Percentiles rank a stretch among this genome's conserved stretches.
Evolutionary conservation across 2,113 vertebrate species (phyloP).

Genomic region (Pagrus major): DNA sequence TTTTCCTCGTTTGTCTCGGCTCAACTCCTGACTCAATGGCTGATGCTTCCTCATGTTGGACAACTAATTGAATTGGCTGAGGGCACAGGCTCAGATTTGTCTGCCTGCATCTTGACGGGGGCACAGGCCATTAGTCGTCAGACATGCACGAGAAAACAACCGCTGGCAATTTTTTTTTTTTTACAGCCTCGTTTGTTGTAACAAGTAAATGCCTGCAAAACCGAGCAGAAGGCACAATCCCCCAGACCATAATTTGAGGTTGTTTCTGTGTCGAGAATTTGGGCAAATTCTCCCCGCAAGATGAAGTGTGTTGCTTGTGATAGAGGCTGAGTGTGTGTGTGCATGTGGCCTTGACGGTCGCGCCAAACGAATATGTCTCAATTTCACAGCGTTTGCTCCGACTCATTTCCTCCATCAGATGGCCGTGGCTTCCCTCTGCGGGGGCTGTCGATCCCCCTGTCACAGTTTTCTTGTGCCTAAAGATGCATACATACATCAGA

Average conservation of each 20-base stretch:
- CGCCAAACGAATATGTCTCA: constrained; percentile 28
- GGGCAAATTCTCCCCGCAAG: constrained; percentile 4
- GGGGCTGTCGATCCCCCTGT: not conserved
- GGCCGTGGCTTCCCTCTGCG: not conserved
- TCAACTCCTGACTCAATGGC: constrained; percentile 36
- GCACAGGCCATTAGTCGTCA: constrained; percentile 54
- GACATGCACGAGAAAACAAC: constrained; percentile 42
- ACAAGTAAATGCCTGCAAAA: constrained; percentile 54
- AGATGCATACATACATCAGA: constrained; percentile 34
- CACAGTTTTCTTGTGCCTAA: constrained; percentile 28
- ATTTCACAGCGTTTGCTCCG: constrained; percentile 22
- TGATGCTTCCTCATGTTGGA: constrained; percentile 34
- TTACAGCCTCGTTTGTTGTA: constrained; percentile 55
- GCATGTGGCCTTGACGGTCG: not conserved
- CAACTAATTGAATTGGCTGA: constrained; percentile 56
- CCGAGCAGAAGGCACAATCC: constrained; percentile 35
- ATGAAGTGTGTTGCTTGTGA: constrained; percentile 12
- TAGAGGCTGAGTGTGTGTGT: not conserved
- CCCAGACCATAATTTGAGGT: constrained; percentile 16
- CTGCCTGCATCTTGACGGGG: constrained; percentile 25
- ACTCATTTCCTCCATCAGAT: constrained; percentile 14
- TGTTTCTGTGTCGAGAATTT: constrained; percentile 35
- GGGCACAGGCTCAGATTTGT: constrained; percentile 50
- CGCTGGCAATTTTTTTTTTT: constrained; percentile 50
- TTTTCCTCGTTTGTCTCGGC: not conserved